A percentile compares a stretch with the other conserved stretches of the same genome.
Evolutionary conservation across 2,797 vertebrate species (phyloP).

Genomic region (Lepilemur ruficaudatus): DNA sequence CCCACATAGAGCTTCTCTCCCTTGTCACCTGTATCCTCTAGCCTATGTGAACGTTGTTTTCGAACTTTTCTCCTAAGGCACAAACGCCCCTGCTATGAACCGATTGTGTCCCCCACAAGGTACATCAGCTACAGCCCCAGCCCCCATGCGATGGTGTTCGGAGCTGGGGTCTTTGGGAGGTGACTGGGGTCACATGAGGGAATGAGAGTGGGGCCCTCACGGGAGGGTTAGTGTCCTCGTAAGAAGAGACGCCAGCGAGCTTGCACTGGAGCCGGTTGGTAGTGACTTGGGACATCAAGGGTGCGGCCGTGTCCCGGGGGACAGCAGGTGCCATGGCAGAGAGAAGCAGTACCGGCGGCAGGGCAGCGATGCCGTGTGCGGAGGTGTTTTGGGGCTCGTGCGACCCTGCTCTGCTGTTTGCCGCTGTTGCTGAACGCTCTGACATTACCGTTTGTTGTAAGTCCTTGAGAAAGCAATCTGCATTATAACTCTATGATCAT

Average conservation of each 20-base stretch:
- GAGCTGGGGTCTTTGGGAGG: neutral
- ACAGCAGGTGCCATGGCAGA: neutral
- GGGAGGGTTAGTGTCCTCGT: neutral
- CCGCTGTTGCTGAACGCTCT: neutral
- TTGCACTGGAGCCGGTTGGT: neutral
- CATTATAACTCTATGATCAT: fast-evolving
- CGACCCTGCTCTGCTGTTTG: fast-evolving
- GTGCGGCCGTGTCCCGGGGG: too few relatives aligned
- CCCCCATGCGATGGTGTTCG: fast-evolving
- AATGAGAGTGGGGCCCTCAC: fast-evolving
- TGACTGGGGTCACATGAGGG: neutral
- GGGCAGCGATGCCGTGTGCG: fast-evolving
- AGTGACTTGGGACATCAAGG: too few relatives aligned
- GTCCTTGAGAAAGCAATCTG: neutral
- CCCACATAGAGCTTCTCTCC: too few relatives aligned
- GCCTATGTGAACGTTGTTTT: neutral
- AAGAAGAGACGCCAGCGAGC: neutral
- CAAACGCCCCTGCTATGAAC: neutral
- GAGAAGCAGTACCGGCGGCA: neutral
- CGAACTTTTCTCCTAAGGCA: neutral
- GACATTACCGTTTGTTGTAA: neutral
- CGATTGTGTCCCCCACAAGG: neutral
- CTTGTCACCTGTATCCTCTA: neutral
- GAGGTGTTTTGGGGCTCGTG: fast-evolving
- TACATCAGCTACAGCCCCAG: too few relatives aligned